Evolutionary conservation across 2,113 vertebrate genomes (phyloP), one percentile per base, ranked within the genome.

Genomic region (Peucedramus taeniatus): DNA sequence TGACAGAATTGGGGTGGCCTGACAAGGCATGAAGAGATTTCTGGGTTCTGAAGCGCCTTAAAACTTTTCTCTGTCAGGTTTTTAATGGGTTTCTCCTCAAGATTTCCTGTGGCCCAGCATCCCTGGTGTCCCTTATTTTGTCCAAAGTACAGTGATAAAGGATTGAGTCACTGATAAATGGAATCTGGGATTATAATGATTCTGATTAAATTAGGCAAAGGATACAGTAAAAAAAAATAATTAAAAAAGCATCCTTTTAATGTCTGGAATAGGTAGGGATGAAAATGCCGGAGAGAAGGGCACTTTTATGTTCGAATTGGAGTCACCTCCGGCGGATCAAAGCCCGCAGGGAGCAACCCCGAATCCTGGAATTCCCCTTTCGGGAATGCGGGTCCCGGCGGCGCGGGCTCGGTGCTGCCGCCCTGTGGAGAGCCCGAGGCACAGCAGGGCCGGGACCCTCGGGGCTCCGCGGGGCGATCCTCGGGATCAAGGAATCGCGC

Each of bases 361-460:
- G 16, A 10, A 10, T 33, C 42, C 44, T n/a, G 24, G 1, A 2
- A 30, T 35, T 12, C 7, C 14, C 60, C 7, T 13, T 10, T 4
- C 14, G 17, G 57, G 59, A 23, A 5, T 1, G n/a, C 9, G 13
- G 37, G 31, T 5, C 51, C 16, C 28, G 11, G 42, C 5, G 50
- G 33, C 11, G 28, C 28, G 4, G 53, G 6, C 57, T 19, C 35
- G 13, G 6, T 64, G 60, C 56, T 59, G 72, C 54, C 42, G n/a
- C n/a, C 42, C 20, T 39, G 72, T 49, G 72, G 54, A 6, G 4
- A 53, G 0, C 1, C 3, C 0, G 5, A 0, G 60, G 31, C 3
- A 0, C 39, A 7, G 53, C 53, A 9, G 31, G 21, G 30, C 3
- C 17, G 13, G 51, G 54, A 57, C 14, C 28, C 11, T 4, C 27